Conservation (phyloP, 2,888 invertebrate genomes). For the Incurvaria masculella region DNA sequence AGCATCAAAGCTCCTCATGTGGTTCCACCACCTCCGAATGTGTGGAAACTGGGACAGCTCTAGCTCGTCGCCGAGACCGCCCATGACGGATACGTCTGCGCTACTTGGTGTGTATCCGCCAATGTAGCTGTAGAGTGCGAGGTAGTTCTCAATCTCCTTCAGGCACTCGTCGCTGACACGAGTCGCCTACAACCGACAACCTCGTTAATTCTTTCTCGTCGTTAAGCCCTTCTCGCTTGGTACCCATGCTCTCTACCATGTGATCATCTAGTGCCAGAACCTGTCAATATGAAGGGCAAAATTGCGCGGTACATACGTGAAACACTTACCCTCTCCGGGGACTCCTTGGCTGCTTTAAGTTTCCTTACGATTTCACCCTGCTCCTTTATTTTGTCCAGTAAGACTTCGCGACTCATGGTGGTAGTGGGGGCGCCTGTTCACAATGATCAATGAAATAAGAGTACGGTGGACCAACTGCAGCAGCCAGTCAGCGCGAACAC, state of each 20-base stretch:
- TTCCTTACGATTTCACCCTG: constrained; percentile 82
- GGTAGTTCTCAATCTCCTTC: constrained; percentile 33
- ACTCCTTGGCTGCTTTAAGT: constrained; percentile 76
- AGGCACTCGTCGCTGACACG: constrained; percentile 10
- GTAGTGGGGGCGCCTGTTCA: too few relatives aligned
- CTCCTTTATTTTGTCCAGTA: constrained; percentile 43
- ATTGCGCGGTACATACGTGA: constrained; percentile 1
- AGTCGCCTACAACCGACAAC: constrained; percentile 3
- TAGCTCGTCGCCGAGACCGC: constrained; percentile 26
- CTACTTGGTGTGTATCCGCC: constrained; percentile 53
- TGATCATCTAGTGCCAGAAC: constrained; percentile 29
- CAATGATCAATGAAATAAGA: too few relatives aligned
- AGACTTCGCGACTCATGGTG: constrained; percentile 19
- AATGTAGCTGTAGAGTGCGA: constrained; percentile 55
- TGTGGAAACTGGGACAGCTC: constrained; percentile 40
- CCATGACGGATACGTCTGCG: constrained; percentile 44
- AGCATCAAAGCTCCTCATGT: constrained; percentile 58
- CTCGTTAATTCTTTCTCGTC: constrained; percentile 25
- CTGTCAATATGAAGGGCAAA: constrained; percentile 24
- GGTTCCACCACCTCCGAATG: constrained; percentile 59
- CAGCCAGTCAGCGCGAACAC: not conserved
- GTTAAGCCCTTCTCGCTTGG: constrained; percentile 20
- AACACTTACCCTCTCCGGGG: constrained; percentile 66
- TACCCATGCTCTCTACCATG: constrained; percentile 22
- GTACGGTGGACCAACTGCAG: too few relatives aligned